Percentiles rank a stretch among this genome's conserved stretches.
Evolutionary conservation across 2,888 invertebrate species (phyloP).

Genomic region (Ochropleura plecta): DNA sequence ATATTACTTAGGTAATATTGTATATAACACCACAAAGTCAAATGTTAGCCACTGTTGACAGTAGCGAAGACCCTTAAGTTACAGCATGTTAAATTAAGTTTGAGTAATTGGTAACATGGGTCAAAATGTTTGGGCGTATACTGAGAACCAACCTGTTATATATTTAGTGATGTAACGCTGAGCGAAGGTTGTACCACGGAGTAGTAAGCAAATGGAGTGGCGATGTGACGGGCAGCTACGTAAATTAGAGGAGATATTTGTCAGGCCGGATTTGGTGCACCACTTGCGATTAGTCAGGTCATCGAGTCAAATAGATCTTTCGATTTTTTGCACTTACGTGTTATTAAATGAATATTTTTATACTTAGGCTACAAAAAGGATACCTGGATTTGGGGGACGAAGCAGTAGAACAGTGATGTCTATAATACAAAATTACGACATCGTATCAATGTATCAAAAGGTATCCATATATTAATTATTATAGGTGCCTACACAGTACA

Average conservation of each 20-base stretch:
- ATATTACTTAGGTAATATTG: conserved; percentile 39
- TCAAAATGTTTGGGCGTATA: conserved; percentile 56
- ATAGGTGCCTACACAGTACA: background rate
- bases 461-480: background rate
- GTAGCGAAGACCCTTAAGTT: conserved; percentile 57
- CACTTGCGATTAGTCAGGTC: background rate
- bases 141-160: conserved; percentile 48
- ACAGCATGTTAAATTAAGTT: conserved; percentile 64
- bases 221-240: background rate
- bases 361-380: background rate
- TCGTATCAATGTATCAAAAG: background rate
- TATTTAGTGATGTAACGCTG: conserved; percentile 46
- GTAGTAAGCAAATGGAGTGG: conserved; percentile 17
- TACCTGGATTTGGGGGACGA: background rate
- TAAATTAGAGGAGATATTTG: background rate
- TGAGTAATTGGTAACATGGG: conserved; percentile 69
- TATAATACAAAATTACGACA: background rate
- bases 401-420: background rate
- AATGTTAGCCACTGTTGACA: conserved; percentile 58
- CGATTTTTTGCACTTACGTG: background rate
- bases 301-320: background rate
- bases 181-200: conserved; percentile 32
- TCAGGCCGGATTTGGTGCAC: background rate
- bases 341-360: background rate
- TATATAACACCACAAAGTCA: conserved; percentile 53